Percentiles rank a stretch among this genome's conserved stretches.
phyloP scores from a whole-genome alignment of 2,113 vertebrate genomes.

The Platysteira castanea region DNA sequence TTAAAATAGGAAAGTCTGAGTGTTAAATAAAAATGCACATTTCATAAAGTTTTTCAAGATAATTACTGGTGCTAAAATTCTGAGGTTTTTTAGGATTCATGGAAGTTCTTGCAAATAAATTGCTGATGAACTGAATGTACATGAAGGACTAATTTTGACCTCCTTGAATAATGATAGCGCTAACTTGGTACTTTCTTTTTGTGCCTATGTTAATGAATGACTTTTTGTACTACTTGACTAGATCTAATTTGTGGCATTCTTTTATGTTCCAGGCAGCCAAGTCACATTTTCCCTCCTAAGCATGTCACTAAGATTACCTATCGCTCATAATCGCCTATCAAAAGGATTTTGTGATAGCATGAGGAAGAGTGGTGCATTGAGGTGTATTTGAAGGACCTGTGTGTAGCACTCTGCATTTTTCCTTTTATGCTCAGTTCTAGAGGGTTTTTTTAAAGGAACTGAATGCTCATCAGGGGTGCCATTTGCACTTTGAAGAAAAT shows the following conservation, averaged over 20 bases:
- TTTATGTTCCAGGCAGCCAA: slow-evolving; percentile 12
- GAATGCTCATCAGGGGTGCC: neutral
- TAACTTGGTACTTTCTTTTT: slow-evolving; percentile 28
- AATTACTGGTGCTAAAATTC: neutral
- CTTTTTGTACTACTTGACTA: slow-evolving; percentile 24
- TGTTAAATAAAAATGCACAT: neutral
- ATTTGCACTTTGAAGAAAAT: neutral
- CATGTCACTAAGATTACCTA: neutral
- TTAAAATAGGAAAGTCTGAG: neutral
- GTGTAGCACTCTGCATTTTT: neutral
- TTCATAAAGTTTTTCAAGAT: neutral
- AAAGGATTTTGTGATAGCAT: neutral
- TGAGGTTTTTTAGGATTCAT: neutral
- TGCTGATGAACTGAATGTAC: slow-evolving; percentile 30
- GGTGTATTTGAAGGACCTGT: neutral
- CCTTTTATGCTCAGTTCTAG: neutral
- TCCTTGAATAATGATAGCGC: neutral
- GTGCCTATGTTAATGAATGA: slow-evolving; percentile 16
- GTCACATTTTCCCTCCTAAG: neutral
- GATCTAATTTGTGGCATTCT: slow-evolving; percentile 28
- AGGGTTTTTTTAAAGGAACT: neutral
- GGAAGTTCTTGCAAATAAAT: slow-evolving; percentile 26
- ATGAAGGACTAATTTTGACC: slow-evolving; percentile 49
- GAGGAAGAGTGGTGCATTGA: neutral
- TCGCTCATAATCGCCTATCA: neutral